Percentiles rank a stretch among this genome's conserved stretches.
These are phyloP conservation scores for Cardiocondyla obscurior DNA, from an alignment of 1,140 invertebrate species.

Conservation along the genomic window DNA sequence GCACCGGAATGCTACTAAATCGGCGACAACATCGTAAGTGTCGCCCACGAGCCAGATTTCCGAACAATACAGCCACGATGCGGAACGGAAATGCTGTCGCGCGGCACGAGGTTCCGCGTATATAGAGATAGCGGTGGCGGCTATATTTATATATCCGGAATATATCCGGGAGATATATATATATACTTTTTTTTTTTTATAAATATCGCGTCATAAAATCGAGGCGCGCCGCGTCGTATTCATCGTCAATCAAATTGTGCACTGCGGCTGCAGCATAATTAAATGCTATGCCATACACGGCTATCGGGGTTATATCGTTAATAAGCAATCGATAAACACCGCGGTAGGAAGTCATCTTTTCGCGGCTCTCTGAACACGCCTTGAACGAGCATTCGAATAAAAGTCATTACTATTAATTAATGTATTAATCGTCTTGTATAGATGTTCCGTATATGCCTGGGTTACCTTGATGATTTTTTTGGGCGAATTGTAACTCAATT, in stretches of 20 bases:
- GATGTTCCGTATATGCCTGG: constrained; percentile 2
- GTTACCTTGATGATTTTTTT: neutral
- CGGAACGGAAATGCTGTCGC: constrained; percentile 59
- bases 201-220: constrained; percentile 65
- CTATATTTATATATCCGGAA: constrained; percentile 62
- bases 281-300: constrained; percentile 50
- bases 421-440: constrained; percentile 1
- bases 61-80: constrained; percentile 40
- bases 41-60: constrained; percentile 53
- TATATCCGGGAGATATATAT: constrained; percentile 44
- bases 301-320: constrained; percentile 44
- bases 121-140: constrained; percentile 22
- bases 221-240: constrained; percentile 64
- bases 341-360: constrained; percentile 36
- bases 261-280: constrained; percentile 41
- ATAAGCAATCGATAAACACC: constrained; percentile 43
- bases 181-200: constrained; percentile 7
- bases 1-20: constrained; percentile 12
- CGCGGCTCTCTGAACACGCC: constrained; percentile 18
- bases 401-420: constrained; percentile 50
- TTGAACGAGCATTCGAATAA: constrained; percentile 37
- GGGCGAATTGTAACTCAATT: neutral
- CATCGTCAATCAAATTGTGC: constrained; percentile 60
- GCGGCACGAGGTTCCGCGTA: constrained; percentile 34
- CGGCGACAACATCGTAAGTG: constrained; percentile 22